phyloP scores from a whole-genome alignment of 37 sponge, comb jelly and placozoan genomes.

The Sycon ciliatum region DNA sequence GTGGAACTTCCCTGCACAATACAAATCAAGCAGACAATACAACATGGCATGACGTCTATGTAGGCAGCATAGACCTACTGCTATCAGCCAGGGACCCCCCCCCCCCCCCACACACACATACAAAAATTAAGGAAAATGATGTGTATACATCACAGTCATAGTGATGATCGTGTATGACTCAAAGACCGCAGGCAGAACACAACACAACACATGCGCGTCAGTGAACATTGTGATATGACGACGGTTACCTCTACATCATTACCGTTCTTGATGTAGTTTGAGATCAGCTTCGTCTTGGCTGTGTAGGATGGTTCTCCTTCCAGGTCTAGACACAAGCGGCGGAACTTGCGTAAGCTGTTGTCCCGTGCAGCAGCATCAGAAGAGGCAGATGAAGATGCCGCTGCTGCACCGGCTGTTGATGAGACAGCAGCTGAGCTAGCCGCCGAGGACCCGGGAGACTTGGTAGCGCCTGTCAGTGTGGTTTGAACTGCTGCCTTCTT shows the following conservation, averaged over 20 bases:
- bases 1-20: neutral
- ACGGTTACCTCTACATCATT: no score
- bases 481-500: no score
- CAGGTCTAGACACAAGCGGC: conserved; percentile 49
- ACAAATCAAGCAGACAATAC: neutral
- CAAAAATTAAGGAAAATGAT: no score
- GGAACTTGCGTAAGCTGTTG: conserved; percentile 48
- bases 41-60: neutral
- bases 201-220: no score
- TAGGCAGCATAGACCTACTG: neutral
- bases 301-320: conserved; percentile 72
- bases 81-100: neutral
- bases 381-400: neutral
- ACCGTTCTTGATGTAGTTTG: conserved; percentile 47
- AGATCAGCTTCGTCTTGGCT: conserved; percentile 69
- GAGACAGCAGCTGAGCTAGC: neutral
- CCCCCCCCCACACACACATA: neutral
- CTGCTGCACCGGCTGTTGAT: neutral
- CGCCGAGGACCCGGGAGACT: neutral
- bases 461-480: no score
- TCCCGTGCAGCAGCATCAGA: neutral
- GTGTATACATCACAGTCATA: conserved; percentile 2
- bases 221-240: no score
- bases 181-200: no score
- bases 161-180: no score